Evolutionary conservation across 1,140 invertebrate species (phyloP), one percentile per base, ranked within the genome.

Genomic region (Dufourea novaeangliae): DNA sequence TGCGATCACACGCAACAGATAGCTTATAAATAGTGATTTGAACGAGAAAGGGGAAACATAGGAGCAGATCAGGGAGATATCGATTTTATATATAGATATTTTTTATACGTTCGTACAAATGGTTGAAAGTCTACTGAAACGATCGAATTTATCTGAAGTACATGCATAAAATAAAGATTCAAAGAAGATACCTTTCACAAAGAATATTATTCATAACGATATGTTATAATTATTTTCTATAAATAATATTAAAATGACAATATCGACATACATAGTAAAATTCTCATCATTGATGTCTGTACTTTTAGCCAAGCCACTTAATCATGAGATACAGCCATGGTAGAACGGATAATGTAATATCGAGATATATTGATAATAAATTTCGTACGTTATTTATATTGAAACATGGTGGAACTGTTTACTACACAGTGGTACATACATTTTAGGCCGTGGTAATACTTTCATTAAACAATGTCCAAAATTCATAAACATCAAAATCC

Each of bases 371-470:
- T 3, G 57, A 44, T 63, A 41, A 41, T 63, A 62, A 62, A 62
- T 63, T 63, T 44, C n/a, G 0, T 44, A 44, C n/a, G 10, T 14
- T 27, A 27, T 54, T 54, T 46, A 27, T n/a, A 6, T 20, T 2
- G 32, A 70, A 70, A n/a, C n/a, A n/a, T n/a, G 37, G 32, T 14
- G 32, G 20, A 62, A 34, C 50, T 44, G 14, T 52, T 62, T 25
- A 54, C 14, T 2, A 20, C 14, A 27, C 1, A 10, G 12, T 34
- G 29, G 22, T 17, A n/a, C 22, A 46, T 34, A 25, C 14, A 68
- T 75, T 68, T 57, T 59, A 46, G 63, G 54, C 52, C 64, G 39
- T 68, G 52, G 10, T 39, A 34, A 34, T n/a, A 27, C 44, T 46
- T 37, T 57, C 37, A 34, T 57, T 5, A 25, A 44, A 68, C 22